These are phyloP conservation scores for Tachuris rubrigastra DNA, from an alignment of 2,113 vertebrate species.

Conservation along the genomic window DNA sequence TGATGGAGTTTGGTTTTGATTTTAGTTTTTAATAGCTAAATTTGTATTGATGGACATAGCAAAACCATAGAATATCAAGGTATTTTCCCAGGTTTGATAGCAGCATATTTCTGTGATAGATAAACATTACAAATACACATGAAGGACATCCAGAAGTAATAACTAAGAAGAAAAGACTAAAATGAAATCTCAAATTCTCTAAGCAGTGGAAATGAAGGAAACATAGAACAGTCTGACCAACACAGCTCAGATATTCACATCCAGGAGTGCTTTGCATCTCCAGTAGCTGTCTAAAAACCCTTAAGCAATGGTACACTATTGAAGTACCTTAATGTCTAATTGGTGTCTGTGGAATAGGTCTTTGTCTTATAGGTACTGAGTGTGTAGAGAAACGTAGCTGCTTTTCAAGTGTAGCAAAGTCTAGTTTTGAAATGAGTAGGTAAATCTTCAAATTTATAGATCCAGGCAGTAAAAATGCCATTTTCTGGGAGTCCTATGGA, in stretches of 20 bases:
- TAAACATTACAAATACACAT: not conserved
- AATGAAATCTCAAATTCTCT: not conserved
- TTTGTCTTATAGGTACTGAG: not conserved
- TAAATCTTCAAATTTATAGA: not conserved
- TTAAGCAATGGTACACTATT: not conserved
- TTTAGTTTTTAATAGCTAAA: not conserved
- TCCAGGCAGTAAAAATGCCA: not conserved
- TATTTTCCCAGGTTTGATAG: not conserved
- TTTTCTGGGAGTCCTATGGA: not conserved
- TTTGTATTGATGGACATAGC: not conserved
- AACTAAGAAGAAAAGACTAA: not conserved
- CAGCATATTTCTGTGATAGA: not conserved
- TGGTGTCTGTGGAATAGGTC: not conserved
- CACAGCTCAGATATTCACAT: not conserved
- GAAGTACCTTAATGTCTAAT: not conserved
- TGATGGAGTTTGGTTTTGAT: not conserved
- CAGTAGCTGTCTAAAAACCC: not conserved
- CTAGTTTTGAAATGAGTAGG: not conserved
- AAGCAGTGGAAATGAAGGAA: not conserved
- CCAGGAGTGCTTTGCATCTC: not conserved
- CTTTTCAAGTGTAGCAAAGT: not conserved
- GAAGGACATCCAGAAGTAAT: not conserved
- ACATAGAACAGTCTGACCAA: not conserved
- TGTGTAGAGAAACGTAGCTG: not conserved
- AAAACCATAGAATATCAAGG: not conserved